Evolutionary conservation across 2,888 invertebrate species (phyloP).

Genomic region (Andrena haemorrhoa): DNA sequence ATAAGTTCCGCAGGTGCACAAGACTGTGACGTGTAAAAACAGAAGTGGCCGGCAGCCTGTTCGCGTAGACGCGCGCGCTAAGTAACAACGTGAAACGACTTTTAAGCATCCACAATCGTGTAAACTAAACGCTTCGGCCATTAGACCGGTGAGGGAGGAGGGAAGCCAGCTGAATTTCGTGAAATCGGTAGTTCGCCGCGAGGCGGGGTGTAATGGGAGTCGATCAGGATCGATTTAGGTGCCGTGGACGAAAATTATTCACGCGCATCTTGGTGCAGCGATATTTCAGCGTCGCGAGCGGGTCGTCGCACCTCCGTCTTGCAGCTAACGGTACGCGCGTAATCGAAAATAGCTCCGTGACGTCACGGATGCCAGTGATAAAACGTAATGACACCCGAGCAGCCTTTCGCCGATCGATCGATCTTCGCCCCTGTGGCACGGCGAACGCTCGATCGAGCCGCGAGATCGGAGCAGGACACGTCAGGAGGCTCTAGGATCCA

Average conservation of each 20-base stretch:
- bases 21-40: slow-evolving; percentile 54
- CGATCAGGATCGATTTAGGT: neutral
- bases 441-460: slow-evolving; percentile 37
- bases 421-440: slow-evolving; percentile 14
- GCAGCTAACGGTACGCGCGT: slow-evolving; percentile 51
- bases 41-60: slow-evolving; percentile 11
- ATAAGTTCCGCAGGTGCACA: slow-evolving; percentile 68
- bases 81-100: slow-evolving; percentile 6
- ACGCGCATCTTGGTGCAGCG: neutral
- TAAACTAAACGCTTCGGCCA: neutral
- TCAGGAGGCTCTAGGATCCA: slow-evolving; percentile 19
- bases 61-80: slow-evolving; percentile 5
- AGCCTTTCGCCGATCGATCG: slow-evolving; percentile 52
- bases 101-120: neutral
- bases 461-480: slow-evolving; percentile 30
- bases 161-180: neutral
- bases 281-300: slow-evolving; percentile 33
- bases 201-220: neutral
- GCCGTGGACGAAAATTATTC: slow-evolving; percentile 18
- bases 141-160: neutral
- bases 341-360: slow-evolving; percentile 63
- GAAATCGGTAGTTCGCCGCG: neutral
- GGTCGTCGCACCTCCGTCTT: slow-evolving; percentile 37
- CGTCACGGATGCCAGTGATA: slow-evolving; percentile 54
- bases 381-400: slow-evolving; percentile 57